Base-by-base conservation (phyloP, 1,140 invertebrate genomes). In the Macrosteles quadrilineatus region DNA sequence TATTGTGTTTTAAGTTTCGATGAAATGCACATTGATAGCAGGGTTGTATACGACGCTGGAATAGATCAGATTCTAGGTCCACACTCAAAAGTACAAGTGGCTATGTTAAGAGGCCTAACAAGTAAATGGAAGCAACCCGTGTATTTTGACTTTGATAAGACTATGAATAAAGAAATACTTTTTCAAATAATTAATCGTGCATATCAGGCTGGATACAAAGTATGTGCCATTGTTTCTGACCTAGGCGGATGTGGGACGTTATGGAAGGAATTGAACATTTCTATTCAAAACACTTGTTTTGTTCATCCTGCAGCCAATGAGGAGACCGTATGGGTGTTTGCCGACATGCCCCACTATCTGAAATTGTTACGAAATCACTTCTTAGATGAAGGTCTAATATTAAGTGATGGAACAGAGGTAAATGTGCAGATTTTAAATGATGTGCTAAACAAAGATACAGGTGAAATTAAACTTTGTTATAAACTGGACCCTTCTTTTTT, bases 361-460 rank as follows among this genome's bases (percentile, higher is more conserved):
- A n/a, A 23, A n/a, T 23, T 55, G 19, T 11, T 55, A 55, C 50
- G 50, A 6, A 43, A 43, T 43, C 36, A 43, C 17, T 43, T 43
- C 17, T 17, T 43, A 9, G 9, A 43, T 17, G 36, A 43, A 43
- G 36, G 36, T 11, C 36, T 55, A 11, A 19, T 23, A 9, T 23
- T 55, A 23, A 23, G 19, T 11, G 23, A 23, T 55, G 50, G 50
- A 11, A 55, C 50, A 23, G 50, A 55, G 6, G 21, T 55, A 55
- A 55, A 55, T 23, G 50, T 55, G 6, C 6, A 55, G 9, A 55
- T n/a, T 55, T 23, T 55, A 6, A 23, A 12, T 6, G 21, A n/a
- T 55, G 50, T 55, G 14, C 50, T 55, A 23, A 11, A 55, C 6
- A 55, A 55, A 19, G 50, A 55, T 55, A n/a, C 50, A 23, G 50